A percentile compares a stretch with the other conserved stretches of the same genome.
Conservation (phyloP, 2,888 invertebrate species). For the Dicyrtomina minuta region DNA sequence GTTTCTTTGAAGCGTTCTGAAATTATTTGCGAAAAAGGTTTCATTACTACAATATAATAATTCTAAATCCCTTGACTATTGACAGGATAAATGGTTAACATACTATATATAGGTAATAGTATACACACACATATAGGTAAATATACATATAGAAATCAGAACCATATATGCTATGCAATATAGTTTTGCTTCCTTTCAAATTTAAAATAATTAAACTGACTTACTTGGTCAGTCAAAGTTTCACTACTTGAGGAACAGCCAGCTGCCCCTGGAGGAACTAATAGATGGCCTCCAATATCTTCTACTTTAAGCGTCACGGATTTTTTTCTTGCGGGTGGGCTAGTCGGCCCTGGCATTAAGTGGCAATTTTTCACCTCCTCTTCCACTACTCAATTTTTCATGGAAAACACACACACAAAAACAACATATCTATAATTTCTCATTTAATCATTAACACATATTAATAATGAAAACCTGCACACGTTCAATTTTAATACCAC, state of each 20-base stretch:
- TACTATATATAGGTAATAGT: too few species aligned
- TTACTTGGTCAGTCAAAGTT: constrained; percentile 51
- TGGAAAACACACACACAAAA: neutral
- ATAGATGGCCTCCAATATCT: constrained; percentile 51
- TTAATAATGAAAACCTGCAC: constrained; percentile 1
- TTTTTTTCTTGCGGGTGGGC: constrained; percentile 52
- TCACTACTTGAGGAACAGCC: constrained; percentile 49
- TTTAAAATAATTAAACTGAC: too few species aligned
- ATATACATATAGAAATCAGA: too few species aligned
- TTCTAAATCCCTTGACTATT: too few species aligned
- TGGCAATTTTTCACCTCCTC: constrained; percentile 42
- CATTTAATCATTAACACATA: neutral
- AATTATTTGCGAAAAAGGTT: neutral
- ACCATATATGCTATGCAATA: too few species aligned
- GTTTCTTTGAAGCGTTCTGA: constrained; percentile 45
- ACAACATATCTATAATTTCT: neutral
- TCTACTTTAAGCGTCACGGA: constrained; percentile 52
- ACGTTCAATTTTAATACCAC: too few species aligned
- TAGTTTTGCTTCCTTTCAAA: too few species aligned
- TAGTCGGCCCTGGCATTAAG: constrained; percentile 45
- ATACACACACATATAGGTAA: too few species aligned
- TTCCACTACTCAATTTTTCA: constrained; percentile 47
- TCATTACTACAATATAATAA: neutral
- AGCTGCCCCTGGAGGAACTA: constrained; percentile 51
- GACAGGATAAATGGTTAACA: too few species aligned